Conservation (phyloP, 2,888 invertebrate genomes). For the Drosophila setosimentum region DNA sequence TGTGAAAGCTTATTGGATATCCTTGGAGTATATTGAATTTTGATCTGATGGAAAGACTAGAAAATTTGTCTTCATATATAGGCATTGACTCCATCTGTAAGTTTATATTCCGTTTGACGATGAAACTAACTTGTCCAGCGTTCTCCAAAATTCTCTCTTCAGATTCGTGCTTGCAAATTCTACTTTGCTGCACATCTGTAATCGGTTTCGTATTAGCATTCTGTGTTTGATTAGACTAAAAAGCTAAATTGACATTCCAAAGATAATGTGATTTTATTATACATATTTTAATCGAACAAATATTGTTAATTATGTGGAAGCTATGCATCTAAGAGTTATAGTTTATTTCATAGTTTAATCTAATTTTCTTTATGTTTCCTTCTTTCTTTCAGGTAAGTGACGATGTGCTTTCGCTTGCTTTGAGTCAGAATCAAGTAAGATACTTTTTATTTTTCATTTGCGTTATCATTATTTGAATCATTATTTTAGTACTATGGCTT, state of each 20-base stretch:
- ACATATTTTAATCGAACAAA: too few relatives aligned
- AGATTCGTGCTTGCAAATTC: neutral
- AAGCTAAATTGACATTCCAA: too few relatives aligned
- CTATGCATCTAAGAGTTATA: too few relatives aligned
- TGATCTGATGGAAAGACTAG: neutral
- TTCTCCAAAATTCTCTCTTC: neutral
- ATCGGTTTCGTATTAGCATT: neutral
- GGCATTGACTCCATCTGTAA: neutral
- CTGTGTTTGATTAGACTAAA: neutral
- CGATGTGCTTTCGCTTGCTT: constrained; percentile 82
- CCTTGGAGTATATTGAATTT: constrained; percentile 12
- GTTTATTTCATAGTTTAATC: neutral
- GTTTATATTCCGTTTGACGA: neutral
- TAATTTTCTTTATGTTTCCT: constrained; percentile 14
- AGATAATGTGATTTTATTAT: too few relatives aligned
- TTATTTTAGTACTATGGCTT: neutral
- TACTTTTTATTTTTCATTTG: constrained; percentile 25
- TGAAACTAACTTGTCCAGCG: neutral
- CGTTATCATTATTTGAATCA: constrained; percentile 1
- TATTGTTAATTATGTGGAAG: too few relatives aligned
- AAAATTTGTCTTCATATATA: too few relatives aligned
- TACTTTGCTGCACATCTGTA: neutral
- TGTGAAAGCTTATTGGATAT: constrained; percentile 7
- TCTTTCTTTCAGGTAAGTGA: constrained; percentile 81
- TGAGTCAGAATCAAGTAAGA: constrained; percentile 83